Evolutionary conservation across 2,113 vertebrate species (phyloP).

Genomic region (Phyllopteryx taeniolatus): DNA sequence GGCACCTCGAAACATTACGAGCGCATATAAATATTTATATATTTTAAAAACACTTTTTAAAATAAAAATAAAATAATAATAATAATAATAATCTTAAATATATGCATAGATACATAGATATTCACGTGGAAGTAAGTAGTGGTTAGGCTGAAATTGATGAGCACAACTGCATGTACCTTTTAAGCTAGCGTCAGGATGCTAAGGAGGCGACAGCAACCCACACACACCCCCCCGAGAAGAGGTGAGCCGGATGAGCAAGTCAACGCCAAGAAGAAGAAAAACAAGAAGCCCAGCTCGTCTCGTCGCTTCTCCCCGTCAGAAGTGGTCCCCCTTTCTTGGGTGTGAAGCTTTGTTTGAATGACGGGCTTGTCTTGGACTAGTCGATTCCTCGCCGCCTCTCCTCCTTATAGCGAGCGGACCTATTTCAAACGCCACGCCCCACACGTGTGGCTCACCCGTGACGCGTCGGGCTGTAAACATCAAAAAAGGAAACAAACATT

Average conservation of each 20-base stretch:
- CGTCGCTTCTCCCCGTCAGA: neutral
- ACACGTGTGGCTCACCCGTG: constrained; percentile 35
- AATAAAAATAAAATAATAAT: neutral
- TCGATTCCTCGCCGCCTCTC: neutral
- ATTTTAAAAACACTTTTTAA: neutral
- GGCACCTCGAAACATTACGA: neutral
- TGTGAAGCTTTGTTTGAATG: neutral
- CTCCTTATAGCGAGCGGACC: constrained; percentile 30
- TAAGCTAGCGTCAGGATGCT: constrained; percentile 7
- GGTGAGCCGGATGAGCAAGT: neutral
- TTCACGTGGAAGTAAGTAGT: neutral
- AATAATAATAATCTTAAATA: neutral
- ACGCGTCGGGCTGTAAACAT: neutral
- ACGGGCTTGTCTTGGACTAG: neutral
- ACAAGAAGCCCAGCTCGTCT: neutral
- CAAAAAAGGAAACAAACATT: too few relatives aligned
- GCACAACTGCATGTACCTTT: neutral
- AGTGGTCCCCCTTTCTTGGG: neutral
- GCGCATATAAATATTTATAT: neutral
- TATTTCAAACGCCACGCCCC: constrained; percentile 41
- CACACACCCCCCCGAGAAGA: neutral
- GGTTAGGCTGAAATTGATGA: neutral
- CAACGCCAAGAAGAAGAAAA: constrained; percentile 1
- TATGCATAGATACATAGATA: neutral
- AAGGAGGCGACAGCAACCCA: neutral